Evolutionary conservation across 2,888 invertebrate species (phyloP).

Genomic region (Rhamphomyia laevipes): DNA sequence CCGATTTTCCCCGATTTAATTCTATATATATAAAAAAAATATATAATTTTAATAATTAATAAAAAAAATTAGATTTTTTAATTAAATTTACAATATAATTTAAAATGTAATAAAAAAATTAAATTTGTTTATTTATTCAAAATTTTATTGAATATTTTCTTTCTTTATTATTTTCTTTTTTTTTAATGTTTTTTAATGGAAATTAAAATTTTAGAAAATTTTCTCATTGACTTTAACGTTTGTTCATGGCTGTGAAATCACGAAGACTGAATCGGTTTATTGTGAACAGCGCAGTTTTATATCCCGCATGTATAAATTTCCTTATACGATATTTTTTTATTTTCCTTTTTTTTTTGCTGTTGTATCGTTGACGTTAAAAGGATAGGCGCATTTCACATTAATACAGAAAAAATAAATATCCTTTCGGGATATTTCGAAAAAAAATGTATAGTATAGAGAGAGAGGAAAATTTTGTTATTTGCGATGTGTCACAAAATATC

Average conservation of each 20-base stretch:
- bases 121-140: background rate
- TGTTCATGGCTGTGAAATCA: background rate
- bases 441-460: no score
- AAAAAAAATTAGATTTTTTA: no score
- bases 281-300: slow-evolving; percentile 1
- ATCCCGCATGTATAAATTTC: background rate
- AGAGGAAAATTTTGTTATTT: no score
- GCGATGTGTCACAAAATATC: no score
- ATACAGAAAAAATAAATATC: no score
- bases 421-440: no score
- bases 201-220: background rate
- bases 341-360: background rate
- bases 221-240: background rate
- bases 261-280: slow-evolving; percentile 1
- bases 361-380: background rate
- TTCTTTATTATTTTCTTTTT: background rate
- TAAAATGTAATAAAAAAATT: no score
- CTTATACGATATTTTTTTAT: background rate
- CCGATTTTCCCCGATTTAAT: no score
- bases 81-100: no score
- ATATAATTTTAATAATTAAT: background rate
- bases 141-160: background rate
- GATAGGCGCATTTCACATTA: no score
- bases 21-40: background rate
- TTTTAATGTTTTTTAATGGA: background rate